These are phyloP conservation scores for Eristalis arbustorum DNA, from an alignment of 2,888 invertebrate genomes.

Conservation along the genomic window DNA sequence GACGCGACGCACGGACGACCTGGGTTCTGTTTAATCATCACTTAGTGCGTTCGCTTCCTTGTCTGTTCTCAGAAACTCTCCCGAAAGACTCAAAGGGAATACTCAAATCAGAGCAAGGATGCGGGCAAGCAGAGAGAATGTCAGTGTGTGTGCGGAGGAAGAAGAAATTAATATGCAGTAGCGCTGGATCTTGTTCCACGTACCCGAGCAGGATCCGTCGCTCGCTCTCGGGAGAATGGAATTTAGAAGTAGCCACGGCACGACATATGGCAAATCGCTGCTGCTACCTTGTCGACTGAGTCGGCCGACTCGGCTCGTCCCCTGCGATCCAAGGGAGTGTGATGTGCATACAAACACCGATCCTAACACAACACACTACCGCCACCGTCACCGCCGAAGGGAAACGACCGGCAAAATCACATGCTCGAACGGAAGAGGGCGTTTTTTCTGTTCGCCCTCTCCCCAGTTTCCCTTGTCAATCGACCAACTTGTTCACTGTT, in stretches of 20 bases:
- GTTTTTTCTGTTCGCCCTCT: conserved; percentile 21
- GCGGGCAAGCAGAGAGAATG: conserved; percentile 19
- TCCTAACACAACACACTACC: conserved; percentile 49
- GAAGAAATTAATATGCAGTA: conserved; percentile 27
- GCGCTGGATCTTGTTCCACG: conserved; percentile 15
- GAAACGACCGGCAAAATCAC: conserved; percentile 64
- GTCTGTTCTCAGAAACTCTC: conserved; percentile 35
- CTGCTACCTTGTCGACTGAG: conserved; percentile 30
- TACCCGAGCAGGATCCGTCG: conserved; percentile 13
- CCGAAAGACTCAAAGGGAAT: conserved; percentile 31
- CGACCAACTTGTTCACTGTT: conserved; percentile 33
- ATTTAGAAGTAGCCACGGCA: conserved; percentile 34
- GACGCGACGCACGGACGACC: conserved; percentile 1
- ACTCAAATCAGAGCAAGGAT: conserved; percentile 52
- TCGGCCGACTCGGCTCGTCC: neutral
- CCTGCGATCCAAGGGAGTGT: conserved; percentile 36
- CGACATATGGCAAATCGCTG: conserved; percentile 49
- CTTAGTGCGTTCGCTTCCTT: conserved; percentile 47
- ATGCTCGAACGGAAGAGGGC: conserved; percentile 66
- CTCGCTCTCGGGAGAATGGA: conserved; percentile 6
- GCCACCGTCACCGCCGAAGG: conserved; percentile 27
- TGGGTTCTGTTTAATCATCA: conserved; percentile 48
- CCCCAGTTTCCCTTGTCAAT: neutral
- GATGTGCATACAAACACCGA: conserved; percentile 62
- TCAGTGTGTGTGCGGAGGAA: neutral